A percentile compares a stretch with the other conserved stretches of the same genome.
Evolutionary conservation across 2,113 vertebrate species (phyloP).

Genomic region (Euleptes europaea): DNA sequence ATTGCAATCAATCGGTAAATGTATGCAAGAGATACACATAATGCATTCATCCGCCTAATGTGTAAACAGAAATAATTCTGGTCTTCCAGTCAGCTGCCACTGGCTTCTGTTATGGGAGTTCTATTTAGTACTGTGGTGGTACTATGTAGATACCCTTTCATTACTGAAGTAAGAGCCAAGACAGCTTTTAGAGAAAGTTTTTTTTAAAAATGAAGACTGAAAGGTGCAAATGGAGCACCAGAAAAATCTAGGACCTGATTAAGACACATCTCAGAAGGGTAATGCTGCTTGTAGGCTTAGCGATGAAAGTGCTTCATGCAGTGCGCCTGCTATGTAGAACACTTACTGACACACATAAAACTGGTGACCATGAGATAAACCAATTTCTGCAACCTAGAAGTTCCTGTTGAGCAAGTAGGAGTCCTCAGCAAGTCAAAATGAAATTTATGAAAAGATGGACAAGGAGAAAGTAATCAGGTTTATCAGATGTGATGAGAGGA

Average conservation of each 20-base stretch:
- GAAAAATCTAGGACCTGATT: background rate
- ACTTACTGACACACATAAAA: conserved; percentile 23
- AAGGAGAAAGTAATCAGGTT: background rate
- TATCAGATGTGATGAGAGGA: background rate
- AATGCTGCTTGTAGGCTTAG: background rate
- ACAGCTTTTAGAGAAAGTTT: background rate
- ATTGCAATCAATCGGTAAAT: no score
- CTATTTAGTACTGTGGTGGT: background rate
- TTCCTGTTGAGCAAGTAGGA: background rate
- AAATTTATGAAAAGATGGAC: conserved; percentile 7
- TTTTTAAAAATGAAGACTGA: no score
- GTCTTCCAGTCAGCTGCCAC: background rate
- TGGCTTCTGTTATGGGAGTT: background rate
- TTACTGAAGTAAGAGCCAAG: background rate
- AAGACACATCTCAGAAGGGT: background rate
- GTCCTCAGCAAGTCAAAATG: rapidly evolving
- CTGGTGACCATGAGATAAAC: background rate
- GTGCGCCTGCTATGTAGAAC: background rate
- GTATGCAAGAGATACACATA: no score
- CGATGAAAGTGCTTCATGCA: background rate
- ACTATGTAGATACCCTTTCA: background rate
- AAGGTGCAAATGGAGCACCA: conserved; percentile 5
- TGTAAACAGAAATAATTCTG: background rate
- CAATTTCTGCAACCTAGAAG: conserved; percentile 22
- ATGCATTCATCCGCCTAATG: no score